phyloP scores from a whole-genome alignment of 2,113 vertebrate genomes.

The Pseudopipra pipra region DNA sequence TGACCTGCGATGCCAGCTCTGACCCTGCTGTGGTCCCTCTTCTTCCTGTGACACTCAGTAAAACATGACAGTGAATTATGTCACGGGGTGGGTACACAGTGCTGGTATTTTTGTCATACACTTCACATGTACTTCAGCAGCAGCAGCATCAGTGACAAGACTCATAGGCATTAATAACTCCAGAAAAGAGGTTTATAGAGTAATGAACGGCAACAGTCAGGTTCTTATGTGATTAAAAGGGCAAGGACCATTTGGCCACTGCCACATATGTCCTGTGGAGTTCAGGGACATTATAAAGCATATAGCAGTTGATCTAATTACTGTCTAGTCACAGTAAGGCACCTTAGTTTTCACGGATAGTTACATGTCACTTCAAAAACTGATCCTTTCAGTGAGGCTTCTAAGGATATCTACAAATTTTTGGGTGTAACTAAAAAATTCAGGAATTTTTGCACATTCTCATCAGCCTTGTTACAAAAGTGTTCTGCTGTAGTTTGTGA shows the following conservation, averaged over 20 bases:
- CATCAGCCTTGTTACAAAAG: background rate
- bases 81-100: background rate
- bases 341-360: background rate
- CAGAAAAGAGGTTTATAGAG: background rate
- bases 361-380: background rate
- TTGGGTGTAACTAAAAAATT: background rate
- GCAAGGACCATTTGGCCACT: background rate
- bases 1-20: background rate
- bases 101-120: background rate
- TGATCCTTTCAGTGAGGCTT: background rate
- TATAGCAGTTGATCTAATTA: background rate
- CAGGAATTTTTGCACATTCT: background rate
- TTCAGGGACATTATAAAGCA: background rate
- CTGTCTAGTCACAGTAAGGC: background rate
- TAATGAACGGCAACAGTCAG: background rate
- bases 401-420: background rate
- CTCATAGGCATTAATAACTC: accelerated
- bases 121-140: background rate
- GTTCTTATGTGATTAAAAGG: background rate
- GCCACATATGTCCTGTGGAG: background rate
- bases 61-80: background rate
- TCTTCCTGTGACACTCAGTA: background rate
- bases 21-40: background rate
- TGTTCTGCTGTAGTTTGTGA: background rate
- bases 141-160: background rate